A percentile compares a stretch with the other conserved stretches of the same genome.
These are phyloP conservation scores for Paedocypris sp. DNA, from an alignment of 2,113 vertebrate species.

Conservation along the genomic window DNA sequence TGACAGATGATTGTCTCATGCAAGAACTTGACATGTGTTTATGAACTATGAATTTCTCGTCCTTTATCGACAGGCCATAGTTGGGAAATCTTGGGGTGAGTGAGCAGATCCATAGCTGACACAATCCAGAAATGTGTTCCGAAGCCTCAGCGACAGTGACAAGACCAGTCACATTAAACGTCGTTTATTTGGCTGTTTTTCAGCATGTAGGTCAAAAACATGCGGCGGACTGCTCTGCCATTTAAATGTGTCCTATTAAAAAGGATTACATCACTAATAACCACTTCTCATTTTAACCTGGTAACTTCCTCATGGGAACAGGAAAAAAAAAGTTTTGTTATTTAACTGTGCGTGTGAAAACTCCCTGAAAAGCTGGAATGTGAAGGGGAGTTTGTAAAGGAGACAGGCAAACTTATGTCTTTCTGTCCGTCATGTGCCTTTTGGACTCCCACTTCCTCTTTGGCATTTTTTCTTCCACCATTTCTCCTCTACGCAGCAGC, in stretches of 20 bases:
- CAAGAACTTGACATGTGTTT: too few species aligned
- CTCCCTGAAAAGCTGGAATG: constrained; percentile 19
- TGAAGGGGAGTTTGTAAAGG: neutral
- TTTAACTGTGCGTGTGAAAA: neutral
- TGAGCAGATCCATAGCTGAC: too few species aligned
- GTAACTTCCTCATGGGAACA: constrained; percentile 20
- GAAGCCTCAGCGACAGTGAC: too few species aligned
- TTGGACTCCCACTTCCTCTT: neutral
- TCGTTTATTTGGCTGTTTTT: too few species aligned
- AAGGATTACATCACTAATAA: too few species aligned
- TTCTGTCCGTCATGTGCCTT: constrained; percentile 4
- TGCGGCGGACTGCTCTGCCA: too few species aligned
- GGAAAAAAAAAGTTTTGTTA: neutral
- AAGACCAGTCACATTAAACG: neutral
- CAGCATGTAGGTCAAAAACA: neutral
- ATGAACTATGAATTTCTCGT: too few species aligned
- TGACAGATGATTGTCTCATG: too few species aligned
- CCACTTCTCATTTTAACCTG: constrained; percentile 6
- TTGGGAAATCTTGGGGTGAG: too few species aligned
- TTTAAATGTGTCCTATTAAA: constrained; percentile 18
- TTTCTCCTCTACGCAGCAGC: constrained; percentile 10
- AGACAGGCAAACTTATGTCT: neutral
- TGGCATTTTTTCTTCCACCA: neutral
- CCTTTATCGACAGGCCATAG: too few species aligned
- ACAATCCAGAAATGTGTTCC: too few species aligned